These are phyloP conservation scores for Epinotia demarniana DNA, from an alignment of 2,888 invertebrate species.

Conservation along the genomic window DNA sequence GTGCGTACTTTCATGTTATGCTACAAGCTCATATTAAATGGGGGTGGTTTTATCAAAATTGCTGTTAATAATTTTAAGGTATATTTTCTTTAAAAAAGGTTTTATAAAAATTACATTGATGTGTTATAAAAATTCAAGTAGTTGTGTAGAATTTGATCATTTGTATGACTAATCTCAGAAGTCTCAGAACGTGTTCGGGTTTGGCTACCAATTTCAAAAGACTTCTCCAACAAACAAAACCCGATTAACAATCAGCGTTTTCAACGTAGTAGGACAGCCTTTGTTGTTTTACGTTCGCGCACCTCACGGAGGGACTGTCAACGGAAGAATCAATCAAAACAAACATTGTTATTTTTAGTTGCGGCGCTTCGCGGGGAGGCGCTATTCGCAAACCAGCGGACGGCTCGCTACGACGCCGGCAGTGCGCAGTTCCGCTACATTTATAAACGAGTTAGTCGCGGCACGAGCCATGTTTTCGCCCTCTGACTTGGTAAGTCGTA, in stretches of 20 bases:
- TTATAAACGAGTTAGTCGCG: conserved; percentile 1
- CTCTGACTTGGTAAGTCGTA: conserved; percentile 36
- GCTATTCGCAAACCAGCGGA: conserved; percentile 36
- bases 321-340: conserved; percentile 49
- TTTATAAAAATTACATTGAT: too few relatives aligned
- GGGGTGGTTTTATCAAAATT: too few relatives aligned
- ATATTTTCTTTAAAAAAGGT: too few relatives aligned
- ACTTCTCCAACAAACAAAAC: neutral
- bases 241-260: neutral
- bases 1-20: neutral
- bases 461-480: conserved; percentile 39
- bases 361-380: conserved; percentile 47
- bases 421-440: conserved; percentile 51
- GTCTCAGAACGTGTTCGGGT: conserved; percentile 4
- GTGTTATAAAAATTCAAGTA: neutral
- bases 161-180: neutral
- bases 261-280: neutral
- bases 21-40: too few relatives aligned
- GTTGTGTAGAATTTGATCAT: neutral
- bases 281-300: conserved; percentile 36
- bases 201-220: conserved; percentile 24
- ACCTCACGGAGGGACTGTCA: conserved; percentile 37
- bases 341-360: conserved; percentile 52
- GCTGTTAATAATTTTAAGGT: too few relatives aligned
- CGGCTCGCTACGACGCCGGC: conserved; percentile 31